Conservation (phyloP, 2,888 invertebrate genomes). For the Choreutis nemorana region DNA sequence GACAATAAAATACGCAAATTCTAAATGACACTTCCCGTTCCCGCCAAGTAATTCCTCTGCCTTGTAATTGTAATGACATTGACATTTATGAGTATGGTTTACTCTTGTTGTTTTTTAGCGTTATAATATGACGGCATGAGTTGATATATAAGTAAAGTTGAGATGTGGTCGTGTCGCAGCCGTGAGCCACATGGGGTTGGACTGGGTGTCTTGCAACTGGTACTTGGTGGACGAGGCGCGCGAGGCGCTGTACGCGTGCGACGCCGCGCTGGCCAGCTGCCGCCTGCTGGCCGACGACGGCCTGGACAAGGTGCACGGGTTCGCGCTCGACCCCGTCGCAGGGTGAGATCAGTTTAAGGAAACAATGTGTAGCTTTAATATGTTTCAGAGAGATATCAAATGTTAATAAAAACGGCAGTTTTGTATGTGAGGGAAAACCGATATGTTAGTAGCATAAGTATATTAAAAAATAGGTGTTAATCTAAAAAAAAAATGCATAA, state of each 20-base stretch:
- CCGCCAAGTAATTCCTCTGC: too few relatives aligned
- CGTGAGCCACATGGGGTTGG: slow-evolving; percentile 78
- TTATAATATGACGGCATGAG: too few relatives aligned
- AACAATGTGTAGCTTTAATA: not conserved
- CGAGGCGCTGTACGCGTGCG: slow-evolving; percentile 77
- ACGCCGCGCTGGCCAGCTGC: slow-evolving; percentile 68
- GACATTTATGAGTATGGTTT: too few relatives aligned
- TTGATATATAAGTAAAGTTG: not conserved
- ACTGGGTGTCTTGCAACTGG: slow-evolving; percentile 90
- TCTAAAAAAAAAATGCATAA: too few relatives aligned
- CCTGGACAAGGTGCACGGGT: slow-evolving; percentile 73
- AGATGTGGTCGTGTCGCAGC: slow-evolving; percentile 41
- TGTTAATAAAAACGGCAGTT: not conserved
- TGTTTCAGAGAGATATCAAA: not conserved
- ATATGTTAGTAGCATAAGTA: too few relatives aligned
- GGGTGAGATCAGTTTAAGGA: slow-evolving; percentile 3
- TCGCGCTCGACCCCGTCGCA: slow-evolving; percentile 79
- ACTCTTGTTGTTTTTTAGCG: too few relatives aligned
- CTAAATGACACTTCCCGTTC: too few relatives aligned
- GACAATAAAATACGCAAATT: too few relatives aligned
- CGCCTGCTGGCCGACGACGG: slow-evolving; percentile 73
- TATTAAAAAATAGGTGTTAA: too few relatives aligned
- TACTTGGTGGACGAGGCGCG: slow-evolving; percentile 78
- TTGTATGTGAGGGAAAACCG: not conserved
- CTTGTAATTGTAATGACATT: too few relatives aligned